phyloP scores from a whole-genome alignment of 1,140 invertebrate genomes.

The Drosophila kikkawai region DNA sequence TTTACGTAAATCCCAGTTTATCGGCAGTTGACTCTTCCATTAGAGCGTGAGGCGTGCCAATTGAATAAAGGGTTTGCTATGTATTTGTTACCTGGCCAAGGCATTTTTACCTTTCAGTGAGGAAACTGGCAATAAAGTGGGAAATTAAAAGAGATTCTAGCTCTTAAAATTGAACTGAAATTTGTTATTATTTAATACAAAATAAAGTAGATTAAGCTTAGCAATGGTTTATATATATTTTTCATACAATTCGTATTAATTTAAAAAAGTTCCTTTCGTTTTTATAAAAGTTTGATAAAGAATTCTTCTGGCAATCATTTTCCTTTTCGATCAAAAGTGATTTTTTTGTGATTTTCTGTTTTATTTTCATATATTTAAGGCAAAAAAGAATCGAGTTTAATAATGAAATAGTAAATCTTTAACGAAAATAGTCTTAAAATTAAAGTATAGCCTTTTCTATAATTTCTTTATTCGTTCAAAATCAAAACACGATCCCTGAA shows the following conservation, averaged over 20 bases:
- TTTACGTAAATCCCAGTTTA: conserved; percentile 31
- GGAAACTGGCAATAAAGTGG: conserved; percentile 3
- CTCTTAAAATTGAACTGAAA: background rate
- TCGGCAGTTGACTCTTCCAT: conserved; percentile 20
- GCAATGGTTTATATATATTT: background rate
- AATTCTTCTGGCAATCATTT: background rate
- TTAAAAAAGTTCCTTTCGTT: background rate
- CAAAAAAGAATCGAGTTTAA: background rate
- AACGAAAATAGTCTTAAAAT: background rate
- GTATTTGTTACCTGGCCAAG: conserved; percentile 14
- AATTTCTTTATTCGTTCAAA: background rate
- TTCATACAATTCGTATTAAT: background rate
- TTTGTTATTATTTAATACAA: background rate
- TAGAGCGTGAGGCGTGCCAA: conserved; percentile 38
- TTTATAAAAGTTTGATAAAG: background rate
- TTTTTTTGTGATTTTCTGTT: background rate
- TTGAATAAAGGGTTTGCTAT: conserved; percentile 17
- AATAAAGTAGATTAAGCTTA: background rate
- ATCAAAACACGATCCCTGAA: background rate
- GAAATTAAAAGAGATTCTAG: conserved; percentile 2
- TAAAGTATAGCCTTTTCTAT: background rate
- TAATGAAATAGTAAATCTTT: background rate
- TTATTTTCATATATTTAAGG: background rate
- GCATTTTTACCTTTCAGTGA: background rate
- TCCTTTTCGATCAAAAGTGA: background rate